phyloP scores from a whole-genome alignment of 1,140 invertebrate genomes.

The Brachionus paranguensis region DNA sequence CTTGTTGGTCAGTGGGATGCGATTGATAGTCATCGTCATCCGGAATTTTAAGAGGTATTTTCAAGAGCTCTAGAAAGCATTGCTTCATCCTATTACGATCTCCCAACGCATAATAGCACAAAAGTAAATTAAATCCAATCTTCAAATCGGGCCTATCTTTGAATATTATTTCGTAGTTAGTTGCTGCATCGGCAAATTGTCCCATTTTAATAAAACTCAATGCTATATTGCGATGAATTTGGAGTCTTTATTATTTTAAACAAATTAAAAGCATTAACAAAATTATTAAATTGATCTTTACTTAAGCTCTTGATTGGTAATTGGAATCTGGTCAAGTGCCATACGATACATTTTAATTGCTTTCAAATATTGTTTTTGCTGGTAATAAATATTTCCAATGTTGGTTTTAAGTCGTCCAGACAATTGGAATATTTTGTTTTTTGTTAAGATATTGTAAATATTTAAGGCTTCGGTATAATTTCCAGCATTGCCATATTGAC shows the following conservation, averaged over 20 bases:
- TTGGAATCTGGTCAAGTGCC: constrained; percentile 89
- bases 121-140: constrained; percentile 76
- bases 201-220: constrained; percentile 89
- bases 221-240: constrained; percentile 97
- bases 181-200: constrained; percentile 87
- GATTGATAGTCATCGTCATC: constrained; percentile 71
- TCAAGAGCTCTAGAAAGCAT: constrained; percentile 79
- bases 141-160: constrained; percentile 83
- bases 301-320: constrained; percentile 80
- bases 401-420: constrained; percentile 80
- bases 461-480: constrained; percentile 91
- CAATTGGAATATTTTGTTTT: constrained; percentile 57
- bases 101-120: constrained; percentile 85
- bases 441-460: constrained; percentile 72
- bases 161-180: constrained; percentile 96
- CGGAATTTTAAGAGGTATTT: constrained; percentile 74
- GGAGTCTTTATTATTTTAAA: constrained; percentile 64
- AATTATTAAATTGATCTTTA: constrained; percentile 47
- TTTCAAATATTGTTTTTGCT: constrained; percentile 84
- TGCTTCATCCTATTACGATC: constrained; percentile 90
- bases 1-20: constrained; percentile 61
- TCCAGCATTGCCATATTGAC: constrained; percentile 84
- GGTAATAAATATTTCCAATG: constrained; percentile 95
- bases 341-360: constrained; percentile 95
- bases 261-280: constrained; percentile 17